These are phyloP conservation scores for Pteropus alecto DNA, from an alignment of 2,113 vertebrate genomes.

Conservation along the genomic window DNA sequence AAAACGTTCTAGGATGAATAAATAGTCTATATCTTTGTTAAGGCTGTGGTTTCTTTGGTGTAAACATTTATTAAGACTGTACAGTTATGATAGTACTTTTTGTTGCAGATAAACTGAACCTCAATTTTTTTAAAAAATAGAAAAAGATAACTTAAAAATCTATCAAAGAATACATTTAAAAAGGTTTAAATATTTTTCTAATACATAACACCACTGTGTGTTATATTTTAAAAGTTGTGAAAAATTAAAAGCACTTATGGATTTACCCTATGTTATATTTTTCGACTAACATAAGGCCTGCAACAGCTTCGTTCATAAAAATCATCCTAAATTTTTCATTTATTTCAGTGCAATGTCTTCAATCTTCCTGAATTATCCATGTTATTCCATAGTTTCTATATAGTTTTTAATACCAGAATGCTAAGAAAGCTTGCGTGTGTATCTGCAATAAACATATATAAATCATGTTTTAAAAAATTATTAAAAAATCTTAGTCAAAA, in stretches of 20 bases:
- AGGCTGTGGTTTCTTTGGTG: neutral
- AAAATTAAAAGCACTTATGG: neutral
- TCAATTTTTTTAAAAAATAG: neutral
- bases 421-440: neutral
- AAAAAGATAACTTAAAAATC: neutral
- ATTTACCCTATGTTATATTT: neutral
- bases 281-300: neutral
- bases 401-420: neutral
- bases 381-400: neutral
- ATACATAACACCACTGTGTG: neutral
- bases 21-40: neutral
- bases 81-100: neutral
- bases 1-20: neutral
- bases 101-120: neutral
- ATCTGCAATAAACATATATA: neutral
- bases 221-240: neutral
- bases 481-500: neutral
- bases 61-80: neutral
- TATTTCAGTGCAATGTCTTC: neutral
- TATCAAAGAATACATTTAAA: neutral
- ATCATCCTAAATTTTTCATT: neutral
- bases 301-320: slow-evolving; percentile 12
- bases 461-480: neutral
- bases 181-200: neutral
- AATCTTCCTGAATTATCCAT: neutral